Evolutionary conservation across 2,113 vertebrate species (phyloP).

Genomic region (Periophthalmodon schlosseri): DNA sequence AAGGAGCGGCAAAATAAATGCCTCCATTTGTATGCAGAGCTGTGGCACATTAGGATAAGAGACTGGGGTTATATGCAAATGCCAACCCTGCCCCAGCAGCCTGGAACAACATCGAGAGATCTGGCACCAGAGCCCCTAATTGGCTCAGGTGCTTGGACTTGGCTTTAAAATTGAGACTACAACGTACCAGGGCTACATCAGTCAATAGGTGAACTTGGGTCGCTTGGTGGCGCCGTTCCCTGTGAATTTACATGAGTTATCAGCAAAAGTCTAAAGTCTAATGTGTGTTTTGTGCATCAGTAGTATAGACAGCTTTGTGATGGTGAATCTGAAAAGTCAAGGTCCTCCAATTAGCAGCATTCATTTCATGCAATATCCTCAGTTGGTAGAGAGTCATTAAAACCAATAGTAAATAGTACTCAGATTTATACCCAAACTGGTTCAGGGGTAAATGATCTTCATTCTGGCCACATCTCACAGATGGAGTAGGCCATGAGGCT

Average conservation of each 20-base stretch:
- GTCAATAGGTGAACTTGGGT: constrained; percentile 70
- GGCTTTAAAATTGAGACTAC: constrained; percentile 80
- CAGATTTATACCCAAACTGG: not conserved
- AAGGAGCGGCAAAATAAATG: constrained; percentile 73
- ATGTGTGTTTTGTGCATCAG: constrained; percentile 28
- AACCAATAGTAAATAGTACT: not conserved
- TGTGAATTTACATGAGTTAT: constrained; percentile 67
- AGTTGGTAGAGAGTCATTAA: not conserved
- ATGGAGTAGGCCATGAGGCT: too few relatives aligned
- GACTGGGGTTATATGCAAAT: constrained; percentile 82
- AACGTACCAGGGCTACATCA: constrained; percentile 59
- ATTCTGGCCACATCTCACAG: not conserved
- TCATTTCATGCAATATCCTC: not conserved
- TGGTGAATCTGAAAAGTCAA: not conserved
- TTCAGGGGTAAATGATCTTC: not conserved
- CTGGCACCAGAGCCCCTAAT: constrained; percentile 62
- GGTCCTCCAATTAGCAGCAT: not conserved
- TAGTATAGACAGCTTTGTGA: not conserved
- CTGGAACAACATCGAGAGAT: constrained; percentile 60
- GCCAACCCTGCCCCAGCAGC: constrained; percentile 58
- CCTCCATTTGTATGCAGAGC: constrained; percentile 80
- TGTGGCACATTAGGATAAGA: constrained; percentile 71
- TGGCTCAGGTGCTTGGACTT: constrained; percentile 74
- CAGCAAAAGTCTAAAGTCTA: constrained; percentile 11
- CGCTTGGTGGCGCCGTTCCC: constrained; percentile 32